Base-by-base conservation (phyloP, 2,113 vertebrate genomes). In the Phyllostomus discolor region DNA sequence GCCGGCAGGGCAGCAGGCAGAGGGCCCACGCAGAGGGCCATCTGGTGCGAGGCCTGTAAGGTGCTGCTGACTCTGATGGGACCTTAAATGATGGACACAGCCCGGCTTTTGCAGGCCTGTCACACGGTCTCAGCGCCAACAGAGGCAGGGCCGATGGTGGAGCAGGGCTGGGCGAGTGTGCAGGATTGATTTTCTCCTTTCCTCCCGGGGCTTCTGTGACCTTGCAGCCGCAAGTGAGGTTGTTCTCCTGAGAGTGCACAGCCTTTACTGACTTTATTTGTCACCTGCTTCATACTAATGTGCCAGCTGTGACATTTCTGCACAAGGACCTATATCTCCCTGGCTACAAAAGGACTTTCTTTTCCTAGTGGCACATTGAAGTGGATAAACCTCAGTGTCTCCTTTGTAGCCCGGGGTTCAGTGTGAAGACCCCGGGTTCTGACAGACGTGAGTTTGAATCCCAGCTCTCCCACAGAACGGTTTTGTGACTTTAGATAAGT, bases 131-230 rank as follows among this genome's bases (percentile, higher is more conserved):
- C 33, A 12, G 73, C 54, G 14, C 38, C 50, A 19, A 6, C 26
- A 6, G 24, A 50, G 19, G 28, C 64, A 0, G 4, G 19, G 28
- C 67, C 15, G 28, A 14, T 28, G 72, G 31, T 67, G 43, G 54
- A 66, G 79, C 46, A 4, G 80, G 59, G 38, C 50, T 1, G 1
- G 10, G 59, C 1, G 0, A 19, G 59, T 38, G 19, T 28, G 2
- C 64, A 46, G 48, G 26, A 88, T 15, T 79, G 64, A 72, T 88
- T 93, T 97, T 96, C 72, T 72, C 26, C 14, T 85, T 95, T 92
- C 41, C 41, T 91, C 52, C 15, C 2, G 3, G 59, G 62, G 62
- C 57, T 80, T 86, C 31, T 66, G 33, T 85, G 88, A 95, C 57
- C 64, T 59, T 22, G 10, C 24, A 57, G 76, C 76, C 78, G 2